Percentiles rank a stretch among this genome's conserved stretches.
Evolutionary conservation across 30 jellyfish, hydroid and myxozoan genomes (phyloP).

Genomic region (Haliclystus octoradiatus): DNA sequence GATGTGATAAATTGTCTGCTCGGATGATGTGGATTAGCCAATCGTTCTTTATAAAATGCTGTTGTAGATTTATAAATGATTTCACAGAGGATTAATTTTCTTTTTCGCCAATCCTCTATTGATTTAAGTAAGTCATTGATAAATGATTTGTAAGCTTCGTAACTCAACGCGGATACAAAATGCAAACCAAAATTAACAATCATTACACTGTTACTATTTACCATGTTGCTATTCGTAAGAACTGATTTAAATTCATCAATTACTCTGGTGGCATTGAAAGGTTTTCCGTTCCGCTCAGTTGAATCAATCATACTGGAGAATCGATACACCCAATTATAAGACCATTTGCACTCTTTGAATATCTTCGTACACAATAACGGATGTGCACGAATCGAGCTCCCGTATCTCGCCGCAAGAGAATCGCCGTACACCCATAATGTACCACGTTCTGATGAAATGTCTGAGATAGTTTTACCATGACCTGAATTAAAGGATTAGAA

Average conservation of each 20-base stretch:
- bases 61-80: background rate
- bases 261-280: background rate
- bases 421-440: background rate
- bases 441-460: too few relatives aligned
- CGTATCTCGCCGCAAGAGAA: background rate
- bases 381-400: background rate
- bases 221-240: background rate
- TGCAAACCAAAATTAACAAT: background rate
- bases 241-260: background rate
- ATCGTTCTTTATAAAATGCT: background rate
- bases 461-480: too few relatives aligned
- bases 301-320: background rate
- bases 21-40: conserved; percentile 1
- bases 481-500: too few relatives aligned
- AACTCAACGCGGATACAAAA: background rate
- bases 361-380: background rate
- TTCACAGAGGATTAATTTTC: background rate
- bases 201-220: background rate
- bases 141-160: background rate
- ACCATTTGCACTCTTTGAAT: background rate
- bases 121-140: too few relatives aligned
- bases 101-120: background rate
- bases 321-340: background rate
- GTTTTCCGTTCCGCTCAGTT: background rate
- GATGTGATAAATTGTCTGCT: background rate